Conservation (phyloP, 2,888 invertebrate genomes). For the Plagodis pulveraria region DNA sequence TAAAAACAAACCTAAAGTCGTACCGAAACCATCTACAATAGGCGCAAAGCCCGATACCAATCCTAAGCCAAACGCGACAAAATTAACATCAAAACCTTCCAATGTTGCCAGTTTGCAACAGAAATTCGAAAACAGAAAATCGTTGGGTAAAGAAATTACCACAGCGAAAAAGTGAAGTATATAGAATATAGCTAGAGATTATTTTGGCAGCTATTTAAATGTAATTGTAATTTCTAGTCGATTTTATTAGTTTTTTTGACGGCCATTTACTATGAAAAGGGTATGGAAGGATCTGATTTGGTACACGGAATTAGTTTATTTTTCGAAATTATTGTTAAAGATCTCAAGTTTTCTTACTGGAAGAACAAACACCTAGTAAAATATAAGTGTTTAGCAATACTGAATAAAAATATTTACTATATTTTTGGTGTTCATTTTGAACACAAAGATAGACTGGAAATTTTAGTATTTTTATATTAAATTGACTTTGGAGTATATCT, state of each 20-base stretch:
- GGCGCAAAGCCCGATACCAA: conserved; percentile 58
- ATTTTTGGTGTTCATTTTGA: conserved; percentile 19
- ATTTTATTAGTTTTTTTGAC: conserved; percentile 42
- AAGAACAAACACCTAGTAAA: conserved; percentile 5
- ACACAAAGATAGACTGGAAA: conserved; percentile 38
- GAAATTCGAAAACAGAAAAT: conserved; percentile 89
- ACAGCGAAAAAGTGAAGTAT: conserved; percentile 60
- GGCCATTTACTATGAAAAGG: conserved; percentile 34
- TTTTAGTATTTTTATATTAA: conserved; percentile 64
- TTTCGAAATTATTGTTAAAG: conserved; percentile 13
- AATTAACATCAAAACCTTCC: conserved; percentile 84
- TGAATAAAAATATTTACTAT: conserved; percentile 11
- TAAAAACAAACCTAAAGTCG: conserved; percentile 78
- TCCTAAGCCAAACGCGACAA: conserved; percentile 70
- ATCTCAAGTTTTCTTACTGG: conserved; percentile 11
- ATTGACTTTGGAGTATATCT: background rate
- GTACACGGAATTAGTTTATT: conserved; percentile 28
- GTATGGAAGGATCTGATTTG: conserved; percentile 43
- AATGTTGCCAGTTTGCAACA: conserved; percentile 92
- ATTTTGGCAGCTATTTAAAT: conserved; percentile 39
- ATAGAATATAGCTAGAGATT: conserved; percentile 33
- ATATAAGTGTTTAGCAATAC: conserved; percentile 1
- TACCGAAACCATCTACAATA: conserved; percentile 69
- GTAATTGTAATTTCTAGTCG: conserved; percentile 44
- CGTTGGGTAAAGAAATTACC: conserved; percentile 71